phyloP scores from a whole-genome alignment of 1,140 invertebrate species.

The Battus philenor region DNA sequence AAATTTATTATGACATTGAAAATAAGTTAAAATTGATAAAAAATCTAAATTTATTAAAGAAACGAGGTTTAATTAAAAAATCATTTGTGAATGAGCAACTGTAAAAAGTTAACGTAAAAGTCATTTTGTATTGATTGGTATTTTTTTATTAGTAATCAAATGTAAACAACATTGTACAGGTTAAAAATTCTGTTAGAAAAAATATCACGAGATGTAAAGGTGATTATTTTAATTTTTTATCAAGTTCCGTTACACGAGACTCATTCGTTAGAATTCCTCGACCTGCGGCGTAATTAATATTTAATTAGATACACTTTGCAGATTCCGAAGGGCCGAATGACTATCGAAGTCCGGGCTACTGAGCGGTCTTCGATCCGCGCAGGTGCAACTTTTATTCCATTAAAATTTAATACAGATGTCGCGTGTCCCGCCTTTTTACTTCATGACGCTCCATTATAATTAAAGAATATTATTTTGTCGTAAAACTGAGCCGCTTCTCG shows the following conservation, averaged over 20 bases:
- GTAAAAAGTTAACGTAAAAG: no score
- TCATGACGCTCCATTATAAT: slow-evolving; percentile 64
- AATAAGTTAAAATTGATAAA: no score
- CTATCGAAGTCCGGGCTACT: slow-evolving; percentile 34
- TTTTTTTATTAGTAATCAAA: no score
- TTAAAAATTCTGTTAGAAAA: no score
- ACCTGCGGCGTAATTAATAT: slow-evolving; percentile 38
- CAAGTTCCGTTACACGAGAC: background rate
- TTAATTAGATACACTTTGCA: slow-evolving; percentile 54
- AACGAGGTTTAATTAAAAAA: no score
- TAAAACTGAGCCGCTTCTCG: slow-evolving; percentile 45
- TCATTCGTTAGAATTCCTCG: slow-evolving; percentile 7
- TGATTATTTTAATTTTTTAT: slow-evolving; percentile 3
- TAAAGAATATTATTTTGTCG: slow-evolving; percentile 71
- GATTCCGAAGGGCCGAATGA: slow-evolving; percentile 37
- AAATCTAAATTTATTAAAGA: no score
- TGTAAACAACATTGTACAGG: no score
- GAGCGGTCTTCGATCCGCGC: slow-evolving; percentile 33
- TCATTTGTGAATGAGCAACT: no score
- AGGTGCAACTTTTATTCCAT: slow-evolving; percentile 64
- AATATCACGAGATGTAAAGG: no score
- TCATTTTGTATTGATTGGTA: no score
- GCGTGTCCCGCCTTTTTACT: slow-evolving; percentile 65
- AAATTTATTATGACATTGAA: no score
- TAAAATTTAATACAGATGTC: slow-evolving; percentile 73